Evolutionary conservation across 92 coral and sea anemone genomes (phyloP).

Genomic region (Plumapathes pennacea): DNA sequence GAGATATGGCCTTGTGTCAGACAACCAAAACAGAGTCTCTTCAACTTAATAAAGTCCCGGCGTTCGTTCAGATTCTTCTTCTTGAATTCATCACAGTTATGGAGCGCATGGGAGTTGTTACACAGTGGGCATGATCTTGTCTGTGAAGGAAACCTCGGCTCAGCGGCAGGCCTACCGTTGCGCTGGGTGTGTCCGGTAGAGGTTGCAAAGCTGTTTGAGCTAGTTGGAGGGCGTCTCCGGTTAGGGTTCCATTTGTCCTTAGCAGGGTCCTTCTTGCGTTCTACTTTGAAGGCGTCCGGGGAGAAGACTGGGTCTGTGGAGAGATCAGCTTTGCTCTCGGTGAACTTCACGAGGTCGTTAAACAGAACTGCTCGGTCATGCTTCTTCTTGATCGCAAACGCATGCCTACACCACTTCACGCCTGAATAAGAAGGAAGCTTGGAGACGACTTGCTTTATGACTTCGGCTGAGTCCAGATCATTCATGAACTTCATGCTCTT

Average conservation of each 20-base stretch:
- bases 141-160: not conserved
- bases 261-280: conserved; percentile 15
- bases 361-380: not conserved
- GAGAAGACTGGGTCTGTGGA: conserved; percentile 67
- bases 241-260: not conserved
- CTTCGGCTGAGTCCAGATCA: conserved; percentile 33
- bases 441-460: conserved; percentile 16
- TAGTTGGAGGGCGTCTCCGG: conserved; percentile 5
- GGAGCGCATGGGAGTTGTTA: not conserved
- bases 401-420: conserved; percentile 39
- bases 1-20: conserved; percentile 15
- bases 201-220: conserved; percentile 11
- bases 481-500: conserved; percentile 18
- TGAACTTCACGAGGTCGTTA: conserved; percentile 19
- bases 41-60: not conserved
- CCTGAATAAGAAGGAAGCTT: conserved; percentile 41
- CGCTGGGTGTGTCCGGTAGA: conserved; percentile 1
- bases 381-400: conserved; percentile 7
- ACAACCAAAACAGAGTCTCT: conserved; percentile 11
- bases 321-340: conserved; percentile 26
- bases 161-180: not conserved
- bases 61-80: not conserved
- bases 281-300: conserved; percentile 40
- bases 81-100: conserved; percentile 3
- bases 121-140: not conserved